Evolutionary conservation across 2,113 vertebrate genomes (phyloP), one percentile per base, ranked within the genome.

Genomic region (Probosciger aterrimus): DNA sequence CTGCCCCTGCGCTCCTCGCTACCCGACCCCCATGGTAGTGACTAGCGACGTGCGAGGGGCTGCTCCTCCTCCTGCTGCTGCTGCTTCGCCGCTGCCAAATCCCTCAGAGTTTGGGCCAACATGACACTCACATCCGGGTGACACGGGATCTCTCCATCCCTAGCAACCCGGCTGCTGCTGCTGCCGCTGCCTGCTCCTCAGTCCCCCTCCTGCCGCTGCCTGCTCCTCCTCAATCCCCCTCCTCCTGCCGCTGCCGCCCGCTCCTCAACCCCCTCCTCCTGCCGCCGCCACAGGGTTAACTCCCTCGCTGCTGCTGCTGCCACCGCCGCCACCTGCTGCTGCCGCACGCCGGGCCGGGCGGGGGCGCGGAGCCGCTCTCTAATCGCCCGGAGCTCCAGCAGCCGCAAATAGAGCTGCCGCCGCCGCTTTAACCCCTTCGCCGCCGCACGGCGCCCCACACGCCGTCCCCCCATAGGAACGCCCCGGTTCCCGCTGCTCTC

Each of bases 71-170:
- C 18, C 75, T 64, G 93, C 86, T 50, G 91, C 95, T 46, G 82
- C 80, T 76, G 71, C 84, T 91, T 84, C 70, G 82, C 94, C 92
- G 94, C 94, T 97, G 95, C 96, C 93, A 92, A 93, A 95, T 95
- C 97, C 90, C 89, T 95, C 67, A 31, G 94, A 97, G 97, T 96
- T 96, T 83, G 96, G 97, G 95, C 97, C 97, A 97, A 96, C 97
- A 97, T 97, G 96, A 96, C 96, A 96, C 96, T 97, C 96, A 97
- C 97, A 97, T 97, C 97, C 97, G 96, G 97, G 97, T 96, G 97
- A 97, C 96, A 95, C 95, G 84, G 95, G 96, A 94, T 95, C 97
- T 89, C 92, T 95, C 97, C 97, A 97, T 92, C 94, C 96, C 95
- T 92, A 92, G 96, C 96, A 96, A 93, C 95, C 95, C 94, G 80